Conservation (phyloP, 1,140 invertebrate genomes). For the Meloidogyne exigua region DNA sequence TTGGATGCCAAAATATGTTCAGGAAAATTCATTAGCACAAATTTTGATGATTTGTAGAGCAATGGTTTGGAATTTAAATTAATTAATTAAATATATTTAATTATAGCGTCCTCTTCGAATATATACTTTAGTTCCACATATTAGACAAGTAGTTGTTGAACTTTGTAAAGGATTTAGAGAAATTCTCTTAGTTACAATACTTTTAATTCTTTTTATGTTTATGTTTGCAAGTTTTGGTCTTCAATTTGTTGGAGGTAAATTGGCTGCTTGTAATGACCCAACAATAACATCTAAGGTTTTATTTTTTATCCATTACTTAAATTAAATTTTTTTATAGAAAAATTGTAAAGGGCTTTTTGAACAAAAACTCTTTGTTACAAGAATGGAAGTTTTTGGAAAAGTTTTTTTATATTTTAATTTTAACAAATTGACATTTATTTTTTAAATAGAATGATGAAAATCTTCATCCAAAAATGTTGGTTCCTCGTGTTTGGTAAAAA, state of each 20-base stretch:
- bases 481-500: constrained; percentile 87
- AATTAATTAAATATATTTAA: background rate
- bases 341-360: constrained; percentile 94
- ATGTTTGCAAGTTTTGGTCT: constrained; percentile 98
- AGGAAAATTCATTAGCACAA: constrained; percentile 86
- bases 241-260: constrained; percentile 88
- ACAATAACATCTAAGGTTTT: constrained; percentile 21
- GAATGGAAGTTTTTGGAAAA: constrained; percentile 88
- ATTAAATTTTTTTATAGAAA: constrained; percentile 68
- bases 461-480: constrained; percentile 87
- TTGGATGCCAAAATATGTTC: constrained; percentile 90
- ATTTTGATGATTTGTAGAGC: constrained; percentile 92
- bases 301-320: background rate
- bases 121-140: constrained; percentile 97
- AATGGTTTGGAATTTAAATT: constrained; percentile 67
- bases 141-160: constrained; percentile 99
- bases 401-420: constrained; percentile 13
- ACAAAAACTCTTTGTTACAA: constrained; percentile 87
- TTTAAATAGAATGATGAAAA: constrained; percentile 68
- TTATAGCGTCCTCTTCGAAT: constrained; percentile 81
- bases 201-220: constrained; percentile 95
- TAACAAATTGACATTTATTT: background rate
- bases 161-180: constrained; percentile 97
- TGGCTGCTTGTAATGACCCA: constrained; percentile 65
- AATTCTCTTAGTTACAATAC: constrained; percentile 90